phyloP scores from a whole-genome alignment of 2,797 vertebrate genomes.

The Gadopsis bispinosus region DNA sequence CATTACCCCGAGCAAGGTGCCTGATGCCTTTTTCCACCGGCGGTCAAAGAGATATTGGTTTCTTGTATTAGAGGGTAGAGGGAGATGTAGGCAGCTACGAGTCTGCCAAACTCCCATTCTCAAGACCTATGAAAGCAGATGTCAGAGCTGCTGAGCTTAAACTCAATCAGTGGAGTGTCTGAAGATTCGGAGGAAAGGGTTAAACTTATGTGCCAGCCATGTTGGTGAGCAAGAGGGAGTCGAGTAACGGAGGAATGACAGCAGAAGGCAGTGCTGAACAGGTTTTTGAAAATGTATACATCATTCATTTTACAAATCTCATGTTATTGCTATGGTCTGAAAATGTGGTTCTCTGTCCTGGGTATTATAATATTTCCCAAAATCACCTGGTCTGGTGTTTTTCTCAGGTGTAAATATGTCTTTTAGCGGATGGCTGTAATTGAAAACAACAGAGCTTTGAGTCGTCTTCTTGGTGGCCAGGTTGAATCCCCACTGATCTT shows the following conservation, averaged over 20 bases:
- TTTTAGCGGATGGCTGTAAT: background rate
- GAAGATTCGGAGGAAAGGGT: constrained; percentile 26
- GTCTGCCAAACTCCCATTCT: constrained; percentile 61
- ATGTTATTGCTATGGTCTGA: background rate
- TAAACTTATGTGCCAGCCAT: constrained; percentile 20
- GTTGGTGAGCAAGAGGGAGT: constrained; percentile 11
- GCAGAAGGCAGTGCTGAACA: constrained; percentile 5
- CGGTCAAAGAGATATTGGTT: constrained; percentile 77
- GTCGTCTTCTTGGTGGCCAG: background rate
- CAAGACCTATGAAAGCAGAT: constrained; percentile 66
- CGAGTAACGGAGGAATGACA: constrained; percentile 11
- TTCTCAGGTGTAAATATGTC: background rate
- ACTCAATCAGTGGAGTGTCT: constrained; percentile 35
- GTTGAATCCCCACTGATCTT: background rate
- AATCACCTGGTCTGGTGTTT: background rate
- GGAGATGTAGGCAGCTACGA: constrained; percentile 52
- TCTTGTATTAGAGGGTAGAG: constrained; percentile 69
- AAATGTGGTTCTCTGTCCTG: constrained; percentile 1
- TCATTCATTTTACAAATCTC: background rate
- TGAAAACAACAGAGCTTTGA: constrained; percentile 4
- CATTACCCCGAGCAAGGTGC: constrained; percentile 75
- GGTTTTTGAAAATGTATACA: background rate
- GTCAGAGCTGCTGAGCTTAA: constrained; percentile 58
- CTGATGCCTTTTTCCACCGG: constrained; percentile 70
- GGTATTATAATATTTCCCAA: background rate